phyloP scores from a whole-genome alignment of 2,113 vertebrate genomes.

The Ramphastos sulfuratus region DNA sequence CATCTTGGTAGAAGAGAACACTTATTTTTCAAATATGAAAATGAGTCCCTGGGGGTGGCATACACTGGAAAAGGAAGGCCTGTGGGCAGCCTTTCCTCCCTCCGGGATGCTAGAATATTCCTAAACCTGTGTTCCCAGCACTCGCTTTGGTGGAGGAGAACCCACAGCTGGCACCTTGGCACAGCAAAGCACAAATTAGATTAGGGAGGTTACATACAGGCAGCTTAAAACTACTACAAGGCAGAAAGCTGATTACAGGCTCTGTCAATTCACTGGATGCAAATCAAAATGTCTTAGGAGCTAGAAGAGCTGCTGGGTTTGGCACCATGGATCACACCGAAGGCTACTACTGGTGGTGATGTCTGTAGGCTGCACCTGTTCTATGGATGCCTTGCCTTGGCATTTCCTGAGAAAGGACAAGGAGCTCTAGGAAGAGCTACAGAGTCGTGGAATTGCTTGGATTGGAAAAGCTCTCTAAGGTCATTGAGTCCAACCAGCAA shows the following conservation, averaged over 20 bases:
- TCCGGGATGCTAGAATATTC: neutral
- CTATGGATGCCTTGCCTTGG: neutral
- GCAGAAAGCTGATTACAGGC: slow-evolving; percentile 8
- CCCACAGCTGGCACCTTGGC: neutral
- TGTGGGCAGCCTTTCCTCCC: neutral
- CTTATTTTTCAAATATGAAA: neutral
- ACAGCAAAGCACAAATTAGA: neutral
- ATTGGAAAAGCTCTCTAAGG: too few relatives aligned
- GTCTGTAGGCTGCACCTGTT: neutral
- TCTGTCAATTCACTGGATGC: neutral
- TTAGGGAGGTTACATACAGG: neutral
- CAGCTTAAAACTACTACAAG: neutral
- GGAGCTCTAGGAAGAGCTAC: neutral
- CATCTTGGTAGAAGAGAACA: neutral
- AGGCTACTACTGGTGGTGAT: slow-evolving; percentile 13
- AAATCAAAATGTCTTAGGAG: neutral
- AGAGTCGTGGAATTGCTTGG: too few relatives aligned
- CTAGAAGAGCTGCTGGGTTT: neutral
- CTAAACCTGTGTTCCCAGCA: neutral
- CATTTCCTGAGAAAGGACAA: neutral
- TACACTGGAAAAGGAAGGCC: neutral
- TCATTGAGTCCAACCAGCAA: too few relatives aligned
- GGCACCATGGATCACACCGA: neutral
- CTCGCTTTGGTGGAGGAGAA: neutral
- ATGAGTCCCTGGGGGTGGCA: neutral